These are phyloP conservation scores for Cataglyphis albicans DNA, from an alignment of 2,888 invertebrate species.

Conservation along the genomic window DNA sequence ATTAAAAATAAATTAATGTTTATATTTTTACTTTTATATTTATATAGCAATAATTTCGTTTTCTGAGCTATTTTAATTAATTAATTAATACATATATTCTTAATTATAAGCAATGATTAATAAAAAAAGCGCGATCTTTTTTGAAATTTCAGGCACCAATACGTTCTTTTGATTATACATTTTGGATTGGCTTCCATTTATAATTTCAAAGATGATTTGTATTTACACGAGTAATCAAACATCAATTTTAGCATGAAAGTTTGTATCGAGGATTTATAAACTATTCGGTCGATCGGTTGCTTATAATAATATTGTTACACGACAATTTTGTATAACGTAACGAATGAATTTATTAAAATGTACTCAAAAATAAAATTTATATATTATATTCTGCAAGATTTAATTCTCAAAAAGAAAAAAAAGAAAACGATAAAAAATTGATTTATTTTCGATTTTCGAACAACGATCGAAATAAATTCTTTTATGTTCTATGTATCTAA, in stretches of 20 bases:
- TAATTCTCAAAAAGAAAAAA: neutral
- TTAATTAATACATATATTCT: neutral
- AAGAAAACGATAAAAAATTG: neutral
- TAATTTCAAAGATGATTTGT: constrained; percentile 17
- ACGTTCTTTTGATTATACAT: neutral
- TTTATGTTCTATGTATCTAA: neutral
- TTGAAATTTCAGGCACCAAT: neutral
- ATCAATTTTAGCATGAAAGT: constrained; percentile 42
- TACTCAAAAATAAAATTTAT: neutral
- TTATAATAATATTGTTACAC: neutral
- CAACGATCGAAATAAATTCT: neutral
- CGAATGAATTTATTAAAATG: neutral
- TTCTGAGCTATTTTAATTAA: too few species aligned
- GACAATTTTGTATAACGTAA: neutral
- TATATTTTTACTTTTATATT: too few species aligned
- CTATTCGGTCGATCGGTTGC: neutral
- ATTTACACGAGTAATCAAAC: constrained; percentile 5
- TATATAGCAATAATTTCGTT: too few species aligned
- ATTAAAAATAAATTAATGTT: too few species aligned
- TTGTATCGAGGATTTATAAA: constrained; percentile 38
- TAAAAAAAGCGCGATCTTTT: neutral
- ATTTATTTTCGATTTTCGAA: neutral
- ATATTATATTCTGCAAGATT: neutral
- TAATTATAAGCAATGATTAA: neutral
- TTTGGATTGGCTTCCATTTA: constrained; percentile 25